phyloP scores from a whole-genome alignment of 1,140 invertebrate species.

The Drosophila lowei region DNA sequence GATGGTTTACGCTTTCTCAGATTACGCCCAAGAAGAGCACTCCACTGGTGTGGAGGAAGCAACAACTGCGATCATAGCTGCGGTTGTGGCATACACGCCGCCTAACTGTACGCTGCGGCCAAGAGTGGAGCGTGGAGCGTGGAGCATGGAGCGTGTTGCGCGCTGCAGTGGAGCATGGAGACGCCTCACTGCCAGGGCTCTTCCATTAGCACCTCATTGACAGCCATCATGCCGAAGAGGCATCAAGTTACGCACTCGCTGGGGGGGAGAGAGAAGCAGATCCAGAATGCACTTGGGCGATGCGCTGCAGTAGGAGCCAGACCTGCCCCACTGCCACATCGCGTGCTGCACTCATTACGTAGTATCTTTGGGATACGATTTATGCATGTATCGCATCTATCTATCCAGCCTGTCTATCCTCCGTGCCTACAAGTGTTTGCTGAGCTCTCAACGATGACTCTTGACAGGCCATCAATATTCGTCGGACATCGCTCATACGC shows the following conservation, averaged over 20 bases:
- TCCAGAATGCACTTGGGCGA: slow-evolving; percentile 31
- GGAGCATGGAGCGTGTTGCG: not conserved
- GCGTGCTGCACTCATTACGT: slow-evolving; percentile 63
- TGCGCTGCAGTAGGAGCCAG: slow-evolving; percentile 53
- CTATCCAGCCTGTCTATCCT: not conserved
- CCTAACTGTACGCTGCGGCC: slow-evolving; percentile 64
- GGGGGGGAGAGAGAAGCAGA: slow-evolving; percentile 5
- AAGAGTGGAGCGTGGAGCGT: not conserved
- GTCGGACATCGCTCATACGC: slow-evolving; percentile 42
- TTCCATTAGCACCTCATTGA: slow-evolving; percentile 76
- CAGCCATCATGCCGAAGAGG: slow-evolving; percentile 20
- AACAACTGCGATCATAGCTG: slow-evolving; percentile 36
- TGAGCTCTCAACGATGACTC: slow-evolving; percentile 45
- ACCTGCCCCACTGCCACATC: slow-evolving; percentile 40
- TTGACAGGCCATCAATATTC: slow-evolving; percentile 66
- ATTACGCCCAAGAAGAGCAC: slow-evolving; percentile 25
- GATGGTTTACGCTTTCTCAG: slow-evolving; percentile 15
- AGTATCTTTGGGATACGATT: slow-evolving; percentile 49
- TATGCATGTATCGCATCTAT: slow-evolving; percentile 23
- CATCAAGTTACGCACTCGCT: slow-evolving; percentile 56
- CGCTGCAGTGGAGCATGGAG: slow-evolving; percentile 39
- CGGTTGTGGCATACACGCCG: slow-evolving; percentile 31
- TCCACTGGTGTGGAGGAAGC: slow-evolving; percentile 21
- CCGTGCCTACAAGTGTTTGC: slow-evolving; percentile 44
- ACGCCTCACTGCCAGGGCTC: slow-evolving; percentile 36